phyloP scores from a whole-genome alignment of 2,888 invertebrate genomes.

The Sericinus montela region DNA sequence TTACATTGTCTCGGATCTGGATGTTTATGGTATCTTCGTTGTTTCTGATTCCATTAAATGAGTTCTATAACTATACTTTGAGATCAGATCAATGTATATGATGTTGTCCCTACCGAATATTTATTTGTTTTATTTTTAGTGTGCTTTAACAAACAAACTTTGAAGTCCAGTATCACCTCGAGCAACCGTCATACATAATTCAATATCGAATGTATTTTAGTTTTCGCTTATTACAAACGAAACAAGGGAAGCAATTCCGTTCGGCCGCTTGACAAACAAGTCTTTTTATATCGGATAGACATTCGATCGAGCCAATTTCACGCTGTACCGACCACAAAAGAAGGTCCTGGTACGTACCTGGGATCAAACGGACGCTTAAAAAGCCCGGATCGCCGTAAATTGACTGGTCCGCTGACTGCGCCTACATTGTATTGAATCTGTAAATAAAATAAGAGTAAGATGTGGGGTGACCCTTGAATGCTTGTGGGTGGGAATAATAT shows the following conservation, averaged over 20 bases:
- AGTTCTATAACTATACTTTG: no score
- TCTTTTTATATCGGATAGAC: slow-evolving; percentile 47
- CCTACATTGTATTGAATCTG: background rate
- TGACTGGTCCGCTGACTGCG: slow-evolving; percentile 31
- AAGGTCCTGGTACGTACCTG: slow-evolving; percentile 36
- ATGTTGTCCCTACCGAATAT: no score
- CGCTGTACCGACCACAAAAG: slow-evolving; percentile 52
- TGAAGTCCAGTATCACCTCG: no score
- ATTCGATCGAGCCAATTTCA: slow-evolving; percentile 67
- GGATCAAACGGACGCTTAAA: slow-evolving; percentile 41
- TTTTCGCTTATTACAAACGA: slow-evolving; percentile 15
- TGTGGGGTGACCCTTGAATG: no score
- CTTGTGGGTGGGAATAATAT: no score
- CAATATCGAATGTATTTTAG: slow-evolving; percentile 3
- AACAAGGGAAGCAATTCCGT: slow-evolving; percentile 31
- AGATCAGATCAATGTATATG: no score
- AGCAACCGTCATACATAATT: slow-evolving; percentile 6
- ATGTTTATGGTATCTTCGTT: no score
- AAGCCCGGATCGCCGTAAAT: slow-evolving; percentile 39
- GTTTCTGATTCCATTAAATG: no score
- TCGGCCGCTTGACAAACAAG: slow-evolving; percentile 37
- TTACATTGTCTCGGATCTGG: no score
- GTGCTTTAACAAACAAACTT: no score
- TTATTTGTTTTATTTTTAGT: no score
- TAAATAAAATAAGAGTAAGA: no score